Evolutionary conservation across 1,140 invertebrate species (phyloP).

Genomic region (Tetranychus cinnabarinus): DNA sequence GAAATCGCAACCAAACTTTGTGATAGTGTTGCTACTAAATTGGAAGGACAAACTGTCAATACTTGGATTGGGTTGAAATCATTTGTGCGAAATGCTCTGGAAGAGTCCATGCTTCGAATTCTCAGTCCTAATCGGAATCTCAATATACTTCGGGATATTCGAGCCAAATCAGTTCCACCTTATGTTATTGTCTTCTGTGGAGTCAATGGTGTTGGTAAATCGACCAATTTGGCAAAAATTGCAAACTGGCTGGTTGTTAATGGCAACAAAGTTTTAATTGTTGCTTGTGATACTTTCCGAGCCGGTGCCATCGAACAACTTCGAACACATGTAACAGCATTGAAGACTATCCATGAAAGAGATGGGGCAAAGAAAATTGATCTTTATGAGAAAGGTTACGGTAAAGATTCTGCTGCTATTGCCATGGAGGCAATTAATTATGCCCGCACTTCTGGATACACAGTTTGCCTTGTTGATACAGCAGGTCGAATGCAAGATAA

Average conservation of each 20-base stretch:
- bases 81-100: constrained; percentile 18
- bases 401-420: constrained; percentile 93
- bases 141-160: constrained; percentile 85
- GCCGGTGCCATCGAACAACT: constrained; percentile 97
- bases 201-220: constrained; percentile 98
- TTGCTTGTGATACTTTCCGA: constrained; percentile 96
- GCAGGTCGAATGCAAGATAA: constrained; percentile 99
- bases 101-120: constrained; percentile 31
- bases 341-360: constrained; percentile 60
- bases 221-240: constrained; percentile 97
- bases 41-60: constrained; percentile 43
- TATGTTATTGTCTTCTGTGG: constrained; percentile 96
- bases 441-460: constrained; percentile 45
- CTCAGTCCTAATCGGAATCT: constrained; percentile 79
- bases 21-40: constrained; percentile 69
- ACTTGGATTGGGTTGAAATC: constrained; percentile 16
- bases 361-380: constrained; percentile 54
- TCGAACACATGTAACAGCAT: constrained; percentile 72
- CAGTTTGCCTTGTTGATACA: constrained; percentile 88
- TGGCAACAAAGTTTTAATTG: constrained; percentile 79
- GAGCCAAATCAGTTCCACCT: constrained; percentile 64
- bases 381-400: constrained; percentile 79
- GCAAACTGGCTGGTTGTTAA: constrained; percentile 99
- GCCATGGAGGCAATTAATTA: constrained; percentile 87
- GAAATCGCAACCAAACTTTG: constrained; percentile 87